A percentile compares a stretch with the other conserved stretches of the same genome.
These are phyloP conservation scores for Phocides pigmalion DNA, from an alignment of 1,140 invertebrate species.

Conservation along the genomic window DNA sequence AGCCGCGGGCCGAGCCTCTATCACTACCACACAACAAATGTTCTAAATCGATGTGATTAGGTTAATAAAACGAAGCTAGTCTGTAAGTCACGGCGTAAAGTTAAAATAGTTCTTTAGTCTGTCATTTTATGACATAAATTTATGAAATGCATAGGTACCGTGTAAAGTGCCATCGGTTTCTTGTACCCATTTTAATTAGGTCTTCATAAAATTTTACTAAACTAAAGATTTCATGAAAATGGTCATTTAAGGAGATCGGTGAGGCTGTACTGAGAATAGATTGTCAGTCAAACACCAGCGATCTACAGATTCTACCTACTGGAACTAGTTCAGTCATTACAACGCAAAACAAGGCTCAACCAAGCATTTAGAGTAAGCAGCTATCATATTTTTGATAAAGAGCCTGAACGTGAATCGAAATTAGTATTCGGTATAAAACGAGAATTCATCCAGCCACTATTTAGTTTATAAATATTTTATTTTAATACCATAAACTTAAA, in stretches of 20 bases:
- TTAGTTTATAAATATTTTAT: too few relatives aligned
- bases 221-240: conserved; percentile 44
- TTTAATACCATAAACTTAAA: too few relatives aligned
- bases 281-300: conserved; percentile 38
- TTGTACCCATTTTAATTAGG: conserved; percentile 76
- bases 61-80: conserved; percentile 71
- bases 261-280: conserved; percentile 33
- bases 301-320: conserved; percentile 57
- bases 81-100: conserved; percentile 78
- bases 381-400: neutral
- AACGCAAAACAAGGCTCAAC: neutral
- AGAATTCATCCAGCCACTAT: too few relatives aligned
- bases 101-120: conserved; percentile 76
- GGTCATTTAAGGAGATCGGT: conserved; percentile 31
- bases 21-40: conserved; percentile 82
- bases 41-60: conserved; percentile 83
- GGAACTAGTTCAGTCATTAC: conserved; percentile 1
- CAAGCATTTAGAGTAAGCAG: neutral
- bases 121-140: conserved; percentile 80
- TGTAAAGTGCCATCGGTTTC: conserved; percentile 73
- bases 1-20: conserved; percentile 70
- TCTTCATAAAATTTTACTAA: conserved; percentile 58
- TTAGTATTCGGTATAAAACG: too few relatives aligned
- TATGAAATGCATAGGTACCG: conserved; percentile 73
- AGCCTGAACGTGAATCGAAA: too few relatives aligned